These are phyloP conservation scores for Neotoxoptera formosana DNA, from an alignment of 1,140 invertebrate genomes.

Conservation along the genomic window DNA sequence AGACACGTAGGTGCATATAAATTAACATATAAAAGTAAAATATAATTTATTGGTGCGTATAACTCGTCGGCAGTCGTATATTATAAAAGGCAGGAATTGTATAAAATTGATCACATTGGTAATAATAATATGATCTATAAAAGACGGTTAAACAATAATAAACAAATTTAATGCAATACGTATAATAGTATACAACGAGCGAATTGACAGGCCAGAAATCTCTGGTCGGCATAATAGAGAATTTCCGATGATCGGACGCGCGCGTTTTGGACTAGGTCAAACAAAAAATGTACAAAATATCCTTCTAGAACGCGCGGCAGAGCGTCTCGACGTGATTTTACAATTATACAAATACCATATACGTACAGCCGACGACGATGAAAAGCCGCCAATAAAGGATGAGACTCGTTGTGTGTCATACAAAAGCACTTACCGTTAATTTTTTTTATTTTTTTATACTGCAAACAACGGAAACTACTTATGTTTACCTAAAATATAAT, in stretches of 20 bases:
- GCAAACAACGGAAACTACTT: neutral
- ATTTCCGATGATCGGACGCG: neutral
- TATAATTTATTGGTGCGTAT: neutral
- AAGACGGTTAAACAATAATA: neutral
- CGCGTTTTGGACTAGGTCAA: neutral
- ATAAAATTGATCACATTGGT: neutral
- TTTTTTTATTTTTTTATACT: neutral
- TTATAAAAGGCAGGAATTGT: neutral
- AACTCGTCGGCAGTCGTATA: neutral
- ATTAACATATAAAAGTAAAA: neutral
- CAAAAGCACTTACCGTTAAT: neutral
- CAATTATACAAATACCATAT: neutral
- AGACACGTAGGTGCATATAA: neutral
- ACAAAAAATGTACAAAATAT: neutral
- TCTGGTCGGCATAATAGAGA: neutral
- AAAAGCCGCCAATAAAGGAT: neutral
- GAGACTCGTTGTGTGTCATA: neutral
- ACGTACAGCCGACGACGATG: neutral
- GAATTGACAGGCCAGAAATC: neutral
- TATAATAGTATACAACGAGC: neutral
- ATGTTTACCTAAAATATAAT: neutral
- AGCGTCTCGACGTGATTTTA: neutral
- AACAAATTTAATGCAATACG: too few relatives aligned
- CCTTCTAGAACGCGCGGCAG: neutral
- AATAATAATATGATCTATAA: neutral